Percentiles rank a stretch among this genome's conserved stretches.
phyloP scores from a whole-genome alignment of 2,888 invertebrate genomes.

The Cepaea hortensis region DNA sequence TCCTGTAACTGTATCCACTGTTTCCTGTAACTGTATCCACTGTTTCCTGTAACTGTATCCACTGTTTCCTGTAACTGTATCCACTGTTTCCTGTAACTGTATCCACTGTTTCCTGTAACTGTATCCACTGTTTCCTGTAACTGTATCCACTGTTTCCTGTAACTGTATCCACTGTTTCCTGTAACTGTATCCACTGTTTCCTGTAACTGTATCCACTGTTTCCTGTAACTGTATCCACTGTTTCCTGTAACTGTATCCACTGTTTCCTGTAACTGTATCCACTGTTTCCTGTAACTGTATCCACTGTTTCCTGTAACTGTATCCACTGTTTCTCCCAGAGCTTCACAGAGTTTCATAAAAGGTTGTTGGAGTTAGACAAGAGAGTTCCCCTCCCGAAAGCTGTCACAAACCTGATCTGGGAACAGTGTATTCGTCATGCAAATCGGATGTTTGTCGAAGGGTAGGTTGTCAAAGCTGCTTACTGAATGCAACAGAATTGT shows the following conservation, averaged over 20 bases:
- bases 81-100: not conserved
- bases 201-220: not conserved
- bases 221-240: not conserved
- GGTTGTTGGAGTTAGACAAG: conserved; percentile 84
- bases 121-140: not conserved
- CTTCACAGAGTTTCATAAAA: conserved; percentile 85
- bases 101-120: conserved; percentile 3
- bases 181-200: conserved; percentile 79
- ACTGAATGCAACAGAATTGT: no score
- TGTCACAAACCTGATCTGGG: conserved; percentile 87
- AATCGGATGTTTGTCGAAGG: conserved; percentile 91
- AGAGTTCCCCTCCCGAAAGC: conserved; percentile 85
- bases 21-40: not conserved
- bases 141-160: conserved; percentile 42
- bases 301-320: not conserved
- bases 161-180: conserved; percentile 83
- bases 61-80: conserved; percentile 85
- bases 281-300: conserved; percentile 85
- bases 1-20: no score
- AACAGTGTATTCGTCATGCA: conserved; percentile 89
- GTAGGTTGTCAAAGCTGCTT: not conserved
- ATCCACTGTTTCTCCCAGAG: conserved; percentile 60
- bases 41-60: conserved; percentile 77
- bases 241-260: not conserved
- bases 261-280: conserved; percentile 77